These are phyloP conservation scores for Sebastes aleutianus DNA, from an alignment of 2,797 vertebrate species.

Conservation along the genomic window DNA sequence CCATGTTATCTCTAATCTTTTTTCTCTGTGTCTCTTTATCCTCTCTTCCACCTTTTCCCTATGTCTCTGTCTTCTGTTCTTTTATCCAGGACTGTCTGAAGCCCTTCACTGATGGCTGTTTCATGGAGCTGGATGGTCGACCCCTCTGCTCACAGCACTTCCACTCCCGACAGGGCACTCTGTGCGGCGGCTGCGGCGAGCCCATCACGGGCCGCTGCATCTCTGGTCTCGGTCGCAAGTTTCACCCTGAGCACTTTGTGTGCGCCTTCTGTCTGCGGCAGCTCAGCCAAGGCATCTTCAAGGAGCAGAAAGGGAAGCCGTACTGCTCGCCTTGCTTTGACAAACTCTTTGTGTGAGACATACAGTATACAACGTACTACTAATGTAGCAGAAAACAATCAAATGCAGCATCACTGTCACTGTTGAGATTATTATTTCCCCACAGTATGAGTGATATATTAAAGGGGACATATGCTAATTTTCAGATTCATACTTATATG, in stretches of 20 bases:
- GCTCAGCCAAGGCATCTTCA: constrained; percentile 89
- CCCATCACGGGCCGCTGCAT: constrained; percentile 88
- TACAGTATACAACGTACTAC: background rate
- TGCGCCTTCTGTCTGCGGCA: constrained; percentile 89
- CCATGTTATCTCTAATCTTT: background rate
- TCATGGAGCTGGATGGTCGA: constrained; percentile 88
- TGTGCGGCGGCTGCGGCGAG: constrained; percentile 83
- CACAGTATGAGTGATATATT: background rate
- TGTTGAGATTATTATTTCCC: background rate
- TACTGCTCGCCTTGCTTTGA: constrained; percentile 86
- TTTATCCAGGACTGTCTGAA: constrained; percentile 86
- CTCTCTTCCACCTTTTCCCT: background rate
- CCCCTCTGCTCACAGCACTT: constrained; percentile 90
- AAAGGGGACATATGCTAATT: background rate
- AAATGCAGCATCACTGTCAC: background rate
- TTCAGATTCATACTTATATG: background rate
- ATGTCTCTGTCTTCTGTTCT: background rate
- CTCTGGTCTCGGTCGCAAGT: constrained; percentile 83
- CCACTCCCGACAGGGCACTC: constrained; percentile 85
- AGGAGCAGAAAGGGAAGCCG: constrained; percentile 82
- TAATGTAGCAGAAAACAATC: background rate
- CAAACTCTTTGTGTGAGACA: constrained; percentile 86
- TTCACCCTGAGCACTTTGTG: constrained; percentile 93
- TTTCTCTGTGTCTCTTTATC: background rate
- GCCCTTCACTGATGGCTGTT: constrained; percentile 81